phyloP scores from a whole-genome alignment of 2,113 vertebrate genomes.

The Nothoprocta perdicaria region DNA sequence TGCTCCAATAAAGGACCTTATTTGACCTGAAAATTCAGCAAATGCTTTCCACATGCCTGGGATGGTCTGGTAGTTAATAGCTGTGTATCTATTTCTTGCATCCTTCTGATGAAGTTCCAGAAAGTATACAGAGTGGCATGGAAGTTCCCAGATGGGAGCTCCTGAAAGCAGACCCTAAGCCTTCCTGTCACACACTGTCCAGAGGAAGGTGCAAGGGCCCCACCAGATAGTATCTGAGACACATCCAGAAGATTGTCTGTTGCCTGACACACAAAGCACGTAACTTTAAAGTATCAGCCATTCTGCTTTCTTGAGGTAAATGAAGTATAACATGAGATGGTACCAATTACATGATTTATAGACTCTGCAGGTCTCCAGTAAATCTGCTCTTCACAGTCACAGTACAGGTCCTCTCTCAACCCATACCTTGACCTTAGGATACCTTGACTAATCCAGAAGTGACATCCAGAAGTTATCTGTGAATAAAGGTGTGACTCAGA shows the following conservation, averaged over 20 bases:
- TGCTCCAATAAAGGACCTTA: neutral
- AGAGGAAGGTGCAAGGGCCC: neutral
- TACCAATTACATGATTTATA: neutral
- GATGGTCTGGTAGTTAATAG: neutral
- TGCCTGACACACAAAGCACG: neutral
- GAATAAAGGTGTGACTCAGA: neutral
- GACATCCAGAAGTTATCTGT: neutral
- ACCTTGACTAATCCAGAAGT: neutral
- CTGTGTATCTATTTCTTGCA: conserved; percentile 38
- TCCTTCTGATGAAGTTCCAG: neutral
- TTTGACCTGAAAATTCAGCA: conserved; percentile 23
- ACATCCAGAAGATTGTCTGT: neutral
- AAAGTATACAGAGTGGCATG: fast-evolving
- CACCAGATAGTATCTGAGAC: fast-evolving
- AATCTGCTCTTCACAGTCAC: neutral
- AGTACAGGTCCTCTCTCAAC: too few relatives aligned
- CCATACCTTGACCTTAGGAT: fast-evolving
- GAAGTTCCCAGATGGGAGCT: neutral
- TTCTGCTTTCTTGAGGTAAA: neutral
- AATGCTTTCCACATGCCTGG: neutral
- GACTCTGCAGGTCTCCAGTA: neutral
- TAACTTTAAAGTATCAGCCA: neutral
- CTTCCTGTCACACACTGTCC: neutral
- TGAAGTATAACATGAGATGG: neutral
- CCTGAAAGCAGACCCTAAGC: neutral